Evolutionary conservation across 2,113 vertebrate genomes (phyloP).

Genomic region (Syngnathus typhle): DNA sequence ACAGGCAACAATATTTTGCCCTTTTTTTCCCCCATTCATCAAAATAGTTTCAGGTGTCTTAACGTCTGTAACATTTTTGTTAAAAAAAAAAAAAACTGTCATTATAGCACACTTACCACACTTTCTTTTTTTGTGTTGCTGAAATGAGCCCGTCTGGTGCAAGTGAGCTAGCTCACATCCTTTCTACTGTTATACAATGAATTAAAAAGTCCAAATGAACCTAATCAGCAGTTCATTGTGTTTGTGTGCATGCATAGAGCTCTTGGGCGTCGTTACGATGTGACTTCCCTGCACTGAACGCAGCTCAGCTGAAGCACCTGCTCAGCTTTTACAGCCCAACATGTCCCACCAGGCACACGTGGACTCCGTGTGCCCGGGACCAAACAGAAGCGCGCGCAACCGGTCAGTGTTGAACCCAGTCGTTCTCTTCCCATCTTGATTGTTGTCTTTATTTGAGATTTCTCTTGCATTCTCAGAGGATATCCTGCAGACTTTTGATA

Average conservation of each 20-base stretch:
- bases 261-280: constrained; percentile 66
- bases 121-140: not conserved
- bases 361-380: constrained; percentile 64
- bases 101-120: not conserved
- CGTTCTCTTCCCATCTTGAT: not conserved
- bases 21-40: not conserved
- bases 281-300: constrained; percentile 60
- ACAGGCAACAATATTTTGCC: not conserved
- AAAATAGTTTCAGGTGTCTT: not conserved
- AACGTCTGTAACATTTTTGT: too few species aligned
- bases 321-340: constrained; percentile 66
- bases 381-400: constrained; percentile 42
- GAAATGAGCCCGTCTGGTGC: not conserved
- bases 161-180: too few species aligned
- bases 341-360: constrained; percentile 48
- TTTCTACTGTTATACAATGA: too few species aligned
- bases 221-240: not conserved
- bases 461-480: constrained; percentile 46
- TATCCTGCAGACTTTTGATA: constrained; percentile 72
- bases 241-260: constrained; percentile 40
- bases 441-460: not conserved
- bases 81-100: too few species aligned
- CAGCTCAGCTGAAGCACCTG: constrained; percentile 74
- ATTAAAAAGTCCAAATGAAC: too few species aligned
- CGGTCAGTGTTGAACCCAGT: constrained; percentile 42